Base-by-base conservation (phyloP, 2,113 vertebrate species). In the Dryoscopus gambensis region DNA sequence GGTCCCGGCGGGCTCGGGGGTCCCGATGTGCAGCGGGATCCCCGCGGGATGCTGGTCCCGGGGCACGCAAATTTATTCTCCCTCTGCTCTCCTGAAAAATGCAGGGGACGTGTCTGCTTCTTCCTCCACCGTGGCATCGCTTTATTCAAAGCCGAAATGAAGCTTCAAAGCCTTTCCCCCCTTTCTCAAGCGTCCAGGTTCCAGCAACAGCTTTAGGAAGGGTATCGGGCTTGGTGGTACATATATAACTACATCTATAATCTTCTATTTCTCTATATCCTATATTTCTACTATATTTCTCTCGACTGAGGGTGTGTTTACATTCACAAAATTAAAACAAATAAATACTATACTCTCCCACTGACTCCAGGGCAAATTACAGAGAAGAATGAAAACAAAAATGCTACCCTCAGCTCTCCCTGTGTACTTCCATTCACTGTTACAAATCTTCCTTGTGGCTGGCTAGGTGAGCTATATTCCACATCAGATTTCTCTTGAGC, bases 1-100 rank as follows among this genome's bases (percentile, higher is more conserved):
- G 30, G 16, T 13, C 20, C 39, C 11, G 70, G 12, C 20, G 10
- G 12, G 7, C 21, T 8, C 13, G 31, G 31, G 19, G 4, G 37
- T n/a, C 35, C 56, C 17, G 55, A 2, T 8, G 40, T 8, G 42
- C 53, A 4, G 23, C 6, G 1, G 24, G 67, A 35, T 9, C 9
- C 46, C 3, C 2, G 28, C 9, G 33, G 1, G 39, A 44, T 14
- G 30, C 20, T 1, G 37, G 0, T 27, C 24, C 35, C 9, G 37
- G 40, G 10, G 23, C 20, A 3, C 6, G 23, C 13, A 2, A 5
- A 31, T 24, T 39, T 11, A 1, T 28, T 8, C 31, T 20, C 20
- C 14, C 4, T 14, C 37, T 5, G 30, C 28, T 17, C 30, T 33
- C 31, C 52, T 13, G 31, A n/a, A 35, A 31, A 67, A 59, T 5